A percentile compares a stretch with the other conserved stretches of the same genome.
These are phyloP conservation scores for Dolichallabes microphthalmus DNA, from an alignment of 2,113 vertebrate genomes.

Conservation along the genomic window DNA sequence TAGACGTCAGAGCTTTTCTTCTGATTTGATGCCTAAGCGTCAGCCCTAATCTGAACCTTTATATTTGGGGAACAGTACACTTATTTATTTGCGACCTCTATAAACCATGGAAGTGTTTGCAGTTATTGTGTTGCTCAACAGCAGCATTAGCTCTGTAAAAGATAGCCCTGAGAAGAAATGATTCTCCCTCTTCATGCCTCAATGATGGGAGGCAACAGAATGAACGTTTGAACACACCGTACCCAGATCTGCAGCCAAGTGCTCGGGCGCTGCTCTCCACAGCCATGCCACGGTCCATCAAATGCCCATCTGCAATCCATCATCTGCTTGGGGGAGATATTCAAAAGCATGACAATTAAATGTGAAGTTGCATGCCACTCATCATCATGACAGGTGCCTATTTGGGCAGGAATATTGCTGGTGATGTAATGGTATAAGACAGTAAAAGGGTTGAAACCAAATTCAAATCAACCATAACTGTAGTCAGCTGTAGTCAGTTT, in stretches of 20 bases:
- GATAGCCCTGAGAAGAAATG: conserved; percentile 68
- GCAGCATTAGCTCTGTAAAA: conserved; percentile 60
- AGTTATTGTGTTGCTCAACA: conserved; percentile 50
- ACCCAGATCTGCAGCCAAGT: conserved; percentile 53
- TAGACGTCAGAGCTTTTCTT: background rate
- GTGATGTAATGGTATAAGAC: conserved; percentile 36
- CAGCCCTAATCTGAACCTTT: background rate
- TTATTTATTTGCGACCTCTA: background rate
- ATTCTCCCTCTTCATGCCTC: conserved; percentile 54
- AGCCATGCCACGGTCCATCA: conserved; percentile 59
- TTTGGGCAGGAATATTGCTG: conserved; percentile 1
- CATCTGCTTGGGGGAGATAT: conserved; percentile 10
- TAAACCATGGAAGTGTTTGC: conserved; percentile 51
- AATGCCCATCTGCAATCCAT: conserved; percentile 52
- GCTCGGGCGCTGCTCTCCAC: conserved; percentile 58
- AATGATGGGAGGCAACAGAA: conserved; percentile 55
- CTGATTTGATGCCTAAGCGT: background rate
- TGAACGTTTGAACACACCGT: conserved; percentile 41
- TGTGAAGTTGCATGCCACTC: conserved; percentile 38
- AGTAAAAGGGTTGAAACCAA: conserved; percentile 21
- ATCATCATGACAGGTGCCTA: conserved; percentile 2
- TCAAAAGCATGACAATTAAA: conserved; percentile 44
- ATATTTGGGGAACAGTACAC: conserved; percentile 1
- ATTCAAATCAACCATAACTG: conserved; percentile 35
- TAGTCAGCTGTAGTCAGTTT: conserved; percentile 5